Evolutionary conservation across 23 tunicate genomes (phyloP).

Genomic region (Botrylloides violaceus): DNA sequence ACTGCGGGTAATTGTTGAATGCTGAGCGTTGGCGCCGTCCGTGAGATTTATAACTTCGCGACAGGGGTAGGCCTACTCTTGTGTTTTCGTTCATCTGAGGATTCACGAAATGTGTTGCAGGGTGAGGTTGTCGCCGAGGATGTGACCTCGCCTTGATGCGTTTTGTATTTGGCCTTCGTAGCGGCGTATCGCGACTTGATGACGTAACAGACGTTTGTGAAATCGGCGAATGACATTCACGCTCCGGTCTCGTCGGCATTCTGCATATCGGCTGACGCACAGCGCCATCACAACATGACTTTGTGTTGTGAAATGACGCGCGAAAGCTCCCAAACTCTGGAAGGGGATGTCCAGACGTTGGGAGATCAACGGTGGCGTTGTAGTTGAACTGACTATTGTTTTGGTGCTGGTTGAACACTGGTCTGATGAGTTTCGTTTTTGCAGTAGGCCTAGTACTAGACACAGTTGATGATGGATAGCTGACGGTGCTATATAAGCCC

Average conservation of each 20-base stretch:
- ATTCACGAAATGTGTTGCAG: too few relatives aligned
- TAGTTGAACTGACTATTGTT: neutral
- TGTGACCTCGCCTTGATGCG: neutral
- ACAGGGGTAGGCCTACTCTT: too few relatives aligned
- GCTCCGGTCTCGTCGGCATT: too few relatives aligned
- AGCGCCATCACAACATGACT: too few relatives aligned
- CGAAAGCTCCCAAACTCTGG: too few relatives aligned
- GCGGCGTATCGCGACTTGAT: neutral
- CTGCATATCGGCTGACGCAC: too few relatives aligned
- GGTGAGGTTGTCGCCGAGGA: too few relatives aligned
- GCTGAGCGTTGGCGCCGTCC: neutral
- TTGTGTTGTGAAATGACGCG: too few relatives aligned
- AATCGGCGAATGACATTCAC: neutral
- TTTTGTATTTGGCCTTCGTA: neutral
- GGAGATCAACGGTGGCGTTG: neutral
- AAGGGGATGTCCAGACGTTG: too few relatives aligned
- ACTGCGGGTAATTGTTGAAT: neutral
- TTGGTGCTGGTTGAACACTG: neutral
- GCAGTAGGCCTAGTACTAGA: neutral
- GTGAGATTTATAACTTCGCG: too few relatives aligned
- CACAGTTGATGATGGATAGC: constrained; percentile 9
- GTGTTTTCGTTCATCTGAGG: too few relatives aligned
- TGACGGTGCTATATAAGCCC: constrained; percentile 9
- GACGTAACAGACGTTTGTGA: neutral
- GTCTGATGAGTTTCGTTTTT: neutral